Conservation (phyloP, 2,113 vertebrate genomes). For the Lontra canadensis region DNA sequence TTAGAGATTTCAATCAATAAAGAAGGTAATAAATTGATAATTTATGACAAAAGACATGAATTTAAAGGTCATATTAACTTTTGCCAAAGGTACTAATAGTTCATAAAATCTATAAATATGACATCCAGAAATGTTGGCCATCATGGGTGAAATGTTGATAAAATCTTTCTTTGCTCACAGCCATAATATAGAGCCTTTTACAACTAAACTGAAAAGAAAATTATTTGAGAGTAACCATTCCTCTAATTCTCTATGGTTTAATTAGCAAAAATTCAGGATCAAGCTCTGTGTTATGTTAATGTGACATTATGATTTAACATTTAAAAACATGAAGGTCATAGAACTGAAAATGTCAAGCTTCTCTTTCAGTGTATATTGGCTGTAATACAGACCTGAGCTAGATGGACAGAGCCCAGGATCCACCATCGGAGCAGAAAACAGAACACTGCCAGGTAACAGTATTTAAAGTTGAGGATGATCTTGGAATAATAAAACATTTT, state of each 20-base stretch:
- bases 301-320: background rate
- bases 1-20: background rate
- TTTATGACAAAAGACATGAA: background rate
- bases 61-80: background rate
- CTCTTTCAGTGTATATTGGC: background rate
- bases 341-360: background rate
- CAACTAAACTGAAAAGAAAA: slow-evolving; percentile 22
- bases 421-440: background rate
- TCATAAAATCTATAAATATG: slow-evolving; percentile 15
- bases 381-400: background rate
- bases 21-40: background rate
- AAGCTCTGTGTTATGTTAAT: background rate
- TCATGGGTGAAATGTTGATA: background rate
- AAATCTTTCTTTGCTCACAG: background rate
- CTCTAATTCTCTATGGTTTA: slow-evolving; percentile 16
- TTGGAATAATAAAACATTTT: background rate
- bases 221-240: background rate
- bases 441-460: background rate
- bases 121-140: background rate
- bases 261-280: slow-evolving; percentile 16
- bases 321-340: background rate
- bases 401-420: background rate
- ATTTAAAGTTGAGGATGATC: background rate
- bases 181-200: background rate
- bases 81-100: background rate